These are phyloP conservation scores for Ceryle rudis DNA, from an alignment of 2,797 vertebrate species.

Conservation along the genomic window DNA sequence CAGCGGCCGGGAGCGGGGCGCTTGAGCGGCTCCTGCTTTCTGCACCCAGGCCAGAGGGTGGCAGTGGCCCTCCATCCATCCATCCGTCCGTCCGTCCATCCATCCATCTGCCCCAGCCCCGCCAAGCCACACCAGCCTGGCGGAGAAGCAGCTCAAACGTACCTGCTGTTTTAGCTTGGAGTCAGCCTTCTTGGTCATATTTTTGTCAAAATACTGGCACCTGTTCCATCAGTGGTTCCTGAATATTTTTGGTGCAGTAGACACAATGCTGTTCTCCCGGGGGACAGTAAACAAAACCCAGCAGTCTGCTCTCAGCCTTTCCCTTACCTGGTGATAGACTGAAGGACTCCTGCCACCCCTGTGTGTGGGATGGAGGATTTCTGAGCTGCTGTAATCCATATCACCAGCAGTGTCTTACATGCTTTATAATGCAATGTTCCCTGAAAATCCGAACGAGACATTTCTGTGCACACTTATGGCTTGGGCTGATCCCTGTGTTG, in stretches of 20 bases:
- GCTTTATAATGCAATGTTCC: not conserved
- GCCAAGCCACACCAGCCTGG: not conserved
- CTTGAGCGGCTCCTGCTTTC: not conserved
- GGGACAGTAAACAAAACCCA: not conserved
- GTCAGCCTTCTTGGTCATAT: not conserved
- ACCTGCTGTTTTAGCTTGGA: not conserved
- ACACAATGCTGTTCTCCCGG: not conserved
- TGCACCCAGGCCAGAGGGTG: not conserved
- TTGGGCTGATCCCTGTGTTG: not conserved
- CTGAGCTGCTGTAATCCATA: rapidly evolving
- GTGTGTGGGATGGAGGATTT: rapidly evolving
- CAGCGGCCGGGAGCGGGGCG: too few species aligned
- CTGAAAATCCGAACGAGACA: not conserved
- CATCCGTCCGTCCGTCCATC: not conserved
- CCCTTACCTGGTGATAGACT: not conserved
- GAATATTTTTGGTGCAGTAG: not conserved
- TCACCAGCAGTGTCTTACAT: rapidly evolving
- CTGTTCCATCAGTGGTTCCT: not conserved
- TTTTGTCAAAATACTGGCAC: not conserved
- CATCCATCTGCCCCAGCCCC: not conserved
- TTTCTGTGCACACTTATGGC: rapidly evolving
- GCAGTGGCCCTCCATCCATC: not conserved
- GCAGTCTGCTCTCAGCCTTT: not conserved
- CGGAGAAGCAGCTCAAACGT: not conserved
- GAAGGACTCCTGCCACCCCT: not conserved